Percentiles rank a stretch among this genome's conserved stretches.
Conservation (phyloP, 2,113 vertebrate species). For the Labeo catla region DNA sequence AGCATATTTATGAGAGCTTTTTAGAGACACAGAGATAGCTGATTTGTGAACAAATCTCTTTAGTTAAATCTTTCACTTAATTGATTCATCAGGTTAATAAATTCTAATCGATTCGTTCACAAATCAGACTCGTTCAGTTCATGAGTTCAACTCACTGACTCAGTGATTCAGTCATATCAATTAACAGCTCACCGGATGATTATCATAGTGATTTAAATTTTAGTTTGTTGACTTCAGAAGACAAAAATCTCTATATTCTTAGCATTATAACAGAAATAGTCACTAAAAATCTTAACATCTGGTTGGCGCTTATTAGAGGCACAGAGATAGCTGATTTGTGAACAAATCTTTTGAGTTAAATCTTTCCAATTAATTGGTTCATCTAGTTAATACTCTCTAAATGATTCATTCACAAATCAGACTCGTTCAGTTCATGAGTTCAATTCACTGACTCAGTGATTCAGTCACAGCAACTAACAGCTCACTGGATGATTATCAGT, state of each 20-base stretch:
- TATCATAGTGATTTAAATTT: neutral
- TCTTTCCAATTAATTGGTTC: no score
- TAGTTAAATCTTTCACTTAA: neutral
- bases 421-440: neutral
- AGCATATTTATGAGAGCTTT: neutral
- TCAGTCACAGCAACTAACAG: neutral
- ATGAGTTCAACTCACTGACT: neutral
- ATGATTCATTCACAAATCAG: neutral
- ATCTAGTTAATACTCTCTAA: no score
- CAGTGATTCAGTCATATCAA: neutral
- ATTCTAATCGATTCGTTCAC: neutral
- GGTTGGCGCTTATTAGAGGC: neutral
- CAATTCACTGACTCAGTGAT: neutral
- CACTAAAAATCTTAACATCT: neutral
- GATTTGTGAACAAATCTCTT: neutral
- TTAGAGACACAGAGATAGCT: neutral
- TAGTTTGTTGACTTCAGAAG: neutral
- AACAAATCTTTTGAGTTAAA: neutral
- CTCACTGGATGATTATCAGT: neutral
- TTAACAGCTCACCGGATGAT: neutral
- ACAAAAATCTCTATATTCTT: neutral
- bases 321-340: neutral
- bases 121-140: neutral
- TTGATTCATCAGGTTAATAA: neutral
- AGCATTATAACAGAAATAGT: neutral